Evolutionary conservation across 2,888 invertebrate genomes (phyloP).

Genomic region (Sinotaia quadrata): DNA sequence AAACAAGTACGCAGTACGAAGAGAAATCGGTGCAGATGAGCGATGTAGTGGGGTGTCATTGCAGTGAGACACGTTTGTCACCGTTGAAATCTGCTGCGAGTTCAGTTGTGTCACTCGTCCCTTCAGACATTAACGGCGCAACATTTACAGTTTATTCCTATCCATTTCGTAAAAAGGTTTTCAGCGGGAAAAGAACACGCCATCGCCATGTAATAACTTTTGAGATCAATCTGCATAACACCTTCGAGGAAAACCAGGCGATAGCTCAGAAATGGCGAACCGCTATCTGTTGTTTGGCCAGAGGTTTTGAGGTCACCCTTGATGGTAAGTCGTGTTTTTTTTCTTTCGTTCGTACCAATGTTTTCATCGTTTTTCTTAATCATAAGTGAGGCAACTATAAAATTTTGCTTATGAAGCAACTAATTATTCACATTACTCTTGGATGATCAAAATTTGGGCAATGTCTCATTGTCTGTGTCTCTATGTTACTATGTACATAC

Average conservation of each 20-base stretch:
- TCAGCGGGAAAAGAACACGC: conserved; percentile 55
- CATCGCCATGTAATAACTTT: conserved; percentile 55
- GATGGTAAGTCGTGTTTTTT: conserved; percentile 37
- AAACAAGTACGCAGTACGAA: conserved; percentile 38
- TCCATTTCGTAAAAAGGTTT: conserved; percentile 60
- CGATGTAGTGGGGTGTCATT: conserved; percentile 66
- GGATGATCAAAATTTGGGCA: no score
- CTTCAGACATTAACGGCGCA: conserved; percentile 40
- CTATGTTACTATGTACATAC: no score
- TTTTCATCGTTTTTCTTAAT: no score
- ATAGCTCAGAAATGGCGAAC: conserved; percentile 56
- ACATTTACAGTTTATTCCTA: conserved; percentile 66
- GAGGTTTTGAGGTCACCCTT: conserved; percentile 36
- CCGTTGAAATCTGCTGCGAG: background rate
- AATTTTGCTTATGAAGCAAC: no score
- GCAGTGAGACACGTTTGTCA: conserved; percentile 38
- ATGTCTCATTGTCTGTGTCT: no score
- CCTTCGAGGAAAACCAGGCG: conserved; percentile 57
- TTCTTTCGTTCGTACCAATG: no score
- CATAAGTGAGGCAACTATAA: no score
- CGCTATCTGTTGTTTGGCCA: conserved; percentile 46
- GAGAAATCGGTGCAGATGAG: conserved; percentile 53
- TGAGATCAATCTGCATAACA: conserved; percentile 36
- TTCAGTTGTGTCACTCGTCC: conserved; percentile 44
- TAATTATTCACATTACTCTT: no score